Conservation (phyloP, 2,797 vertebrate species). For the Sphenopsis melanotis region DNA sequence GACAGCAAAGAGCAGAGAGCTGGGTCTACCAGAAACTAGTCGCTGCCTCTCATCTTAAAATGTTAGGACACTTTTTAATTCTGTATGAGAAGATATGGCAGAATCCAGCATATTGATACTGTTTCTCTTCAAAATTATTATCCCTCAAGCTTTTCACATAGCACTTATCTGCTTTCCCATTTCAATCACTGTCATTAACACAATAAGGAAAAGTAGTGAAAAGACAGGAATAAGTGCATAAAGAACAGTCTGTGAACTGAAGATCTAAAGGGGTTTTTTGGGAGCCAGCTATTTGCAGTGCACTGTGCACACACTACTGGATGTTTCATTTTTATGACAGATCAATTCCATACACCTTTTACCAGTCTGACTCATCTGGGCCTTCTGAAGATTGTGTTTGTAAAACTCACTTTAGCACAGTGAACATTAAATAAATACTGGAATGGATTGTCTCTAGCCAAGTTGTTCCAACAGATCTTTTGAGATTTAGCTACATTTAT, state of each 20-base stretch:
- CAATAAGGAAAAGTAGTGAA: not conserved
- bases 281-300: not conserved
- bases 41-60: not conserved
- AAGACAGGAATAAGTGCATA: not conserved
- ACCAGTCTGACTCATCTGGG: not conserved
- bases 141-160: not conserved
- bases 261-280: not conserved
- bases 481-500: not conserved
- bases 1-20: not conserved
- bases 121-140: not conserved
- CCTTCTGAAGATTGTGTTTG: not conserved
- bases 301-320: not conserved
- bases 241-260: not conserved
- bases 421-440: not conserved
- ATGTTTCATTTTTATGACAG: not conserved
- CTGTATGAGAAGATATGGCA: not conserved
- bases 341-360: not conserved
- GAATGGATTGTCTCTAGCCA: not conserved
- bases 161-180: not conserved
- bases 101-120: not conserved
- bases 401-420: not conserved
- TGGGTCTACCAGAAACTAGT: not conserved
- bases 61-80: not conserved
- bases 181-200: not conserved
- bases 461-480: not conserved